Base-by-base conservation (phyloP, 2,888 invertebrate genomes). In the Halictus quadricinctus region DNA sequence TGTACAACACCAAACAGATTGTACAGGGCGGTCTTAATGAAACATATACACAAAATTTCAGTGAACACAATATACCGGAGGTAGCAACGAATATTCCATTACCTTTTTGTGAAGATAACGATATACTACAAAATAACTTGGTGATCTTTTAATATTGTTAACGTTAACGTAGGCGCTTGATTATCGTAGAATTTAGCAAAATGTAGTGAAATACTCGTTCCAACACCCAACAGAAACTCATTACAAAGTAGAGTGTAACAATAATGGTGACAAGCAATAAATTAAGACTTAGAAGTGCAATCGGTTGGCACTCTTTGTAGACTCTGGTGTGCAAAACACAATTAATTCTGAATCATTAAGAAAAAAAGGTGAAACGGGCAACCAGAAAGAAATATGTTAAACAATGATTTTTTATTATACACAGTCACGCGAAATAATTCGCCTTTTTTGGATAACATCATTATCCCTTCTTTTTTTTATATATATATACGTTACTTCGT, bases 391-490 rank as follows among this genome's bases (percentile, higher is more conserved):
- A 83, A 78, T 81, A 84, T 82, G 81, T 87, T 72, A 80, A 87
- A 85, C 69, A 85, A 74, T 79, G 75, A 83, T 91, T 89, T 58
- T 85, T 91, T 92, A 93, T 92, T 93, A 88, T 90, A 89, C 89
- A 91, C 90, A 92, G 90, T 93, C 90, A 79, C 79, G 89, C 91
- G 89, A 92, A 88, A 79, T 83, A 88, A 79, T 88, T 92, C 86
- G 86, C 83, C 81, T 90, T 88, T 58, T 84, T 86, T 80, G 84
- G 84, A 91, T 86, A 90, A 89, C 85, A 80, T 81, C 78, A 73
- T 87, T 83, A 90, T 80, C 80, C 72, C 41, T 66, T 66, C 75
- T 60, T 70, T 60, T 25, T 74, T 50, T n/a, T 21, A 72, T 79
- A 73, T 85, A 76, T 46, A 74, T 84, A 87, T 72, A 84, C 74